Percentiles rank a stretch among this genome's conserved stretches.
Conservation (phyloP, 2,888 invertebrate genomes). For the Drosophila peninsularis region DNA sequence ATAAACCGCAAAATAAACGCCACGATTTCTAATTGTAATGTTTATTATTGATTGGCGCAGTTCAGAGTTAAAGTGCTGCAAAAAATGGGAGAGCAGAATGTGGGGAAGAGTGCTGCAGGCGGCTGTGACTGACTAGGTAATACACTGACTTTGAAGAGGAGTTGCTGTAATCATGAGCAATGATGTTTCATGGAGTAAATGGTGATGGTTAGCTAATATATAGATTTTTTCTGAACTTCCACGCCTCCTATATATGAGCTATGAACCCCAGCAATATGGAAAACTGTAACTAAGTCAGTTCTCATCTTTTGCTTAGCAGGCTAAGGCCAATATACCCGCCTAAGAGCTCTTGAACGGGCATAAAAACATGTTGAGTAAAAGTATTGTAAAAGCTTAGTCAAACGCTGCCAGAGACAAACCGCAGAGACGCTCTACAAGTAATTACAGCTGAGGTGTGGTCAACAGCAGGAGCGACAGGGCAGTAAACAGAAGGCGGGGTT, state of each 20-base stretch:
- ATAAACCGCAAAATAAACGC: slow-evolving; percentile 62
- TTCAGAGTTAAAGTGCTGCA: not conserved
- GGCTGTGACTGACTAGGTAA: not conserved
- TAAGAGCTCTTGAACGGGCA: not conserved
- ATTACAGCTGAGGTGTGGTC: slow-evolving; percentile 21
- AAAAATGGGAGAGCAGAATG: not conserved
- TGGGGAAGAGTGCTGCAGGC: not conserved
- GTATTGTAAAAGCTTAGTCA: not conserved
- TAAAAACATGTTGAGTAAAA: too few relatives aligned
- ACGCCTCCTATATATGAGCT: too few relatives aligned
- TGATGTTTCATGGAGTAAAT: too few relatives aligned
- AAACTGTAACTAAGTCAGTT: not conserved
- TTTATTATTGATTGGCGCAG: slow-evolving; percentile 58
- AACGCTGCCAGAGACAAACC: slow-evolving; percentile 34
- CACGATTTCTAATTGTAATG: slow-evolving; percentile 56
- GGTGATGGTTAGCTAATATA: too few relatives aligned
- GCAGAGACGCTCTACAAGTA: slow-evolving; percentile 39
- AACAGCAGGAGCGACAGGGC: not conserved
- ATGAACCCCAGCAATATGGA: not conserved
- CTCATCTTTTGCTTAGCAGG: not conserved
- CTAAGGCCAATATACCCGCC: not conserved
- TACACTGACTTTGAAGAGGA: not conserved
- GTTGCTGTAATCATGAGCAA: too few relatives aligned
- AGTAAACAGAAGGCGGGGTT: not conserved
- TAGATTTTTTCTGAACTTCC: too few relatives aligned